phyloP scores from a whole-genome alignment of 2,888 invertebrate genomes.

The Acrocyrtus sp. region DNA sequence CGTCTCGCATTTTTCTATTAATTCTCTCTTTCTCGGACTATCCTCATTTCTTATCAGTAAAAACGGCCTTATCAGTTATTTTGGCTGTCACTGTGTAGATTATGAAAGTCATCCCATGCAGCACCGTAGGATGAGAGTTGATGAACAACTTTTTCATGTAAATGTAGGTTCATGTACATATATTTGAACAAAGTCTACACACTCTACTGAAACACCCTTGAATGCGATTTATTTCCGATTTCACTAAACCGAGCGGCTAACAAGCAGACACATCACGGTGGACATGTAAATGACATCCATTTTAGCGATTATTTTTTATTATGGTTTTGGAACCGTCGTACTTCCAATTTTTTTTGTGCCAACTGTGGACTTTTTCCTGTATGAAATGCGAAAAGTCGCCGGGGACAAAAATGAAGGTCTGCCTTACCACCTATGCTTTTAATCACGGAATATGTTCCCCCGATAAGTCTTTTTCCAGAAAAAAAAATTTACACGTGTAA shows the following conservation, averaged over 20 bases:
- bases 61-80: neutral
- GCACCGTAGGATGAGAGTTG: too few relatives aligned
- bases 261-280: conserved; percentile 3
- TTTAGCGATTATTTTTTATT: too few relatives aligned
- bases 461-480: too few relatives aligned
- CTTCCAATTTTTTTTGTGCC: neutral
- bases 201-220: conserved; percentile 34
- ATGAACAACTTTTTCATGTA: neutral
- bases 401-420: too few relatives aligned
- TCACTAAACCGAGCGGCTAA: conserved; percentile 15
- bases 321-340: too few relatives aligned
- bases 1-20: neutral
- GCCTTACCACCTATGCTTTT: too few relatives aligned
- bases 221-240: conserved; percentile 50
- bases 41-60: too few relatives aligned
- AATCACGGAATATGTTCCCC: too few relatives aligned
- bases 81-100: neutral
- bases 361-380: neutral
- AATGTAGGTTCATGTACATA: too few relatives aligned
- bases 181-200: neutral
- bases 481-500: too few relatives aligned
- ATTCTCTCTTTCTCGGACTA: neutral
- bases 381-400: too few relatives aligned
- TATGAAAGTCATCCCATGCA: neutral
- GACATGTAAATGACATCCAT: conserved; percentile 6